Evolutionary conservation across 1,140 invertebrate species (phyloP).

Genomic region (Drosophila hydei): DNA sequence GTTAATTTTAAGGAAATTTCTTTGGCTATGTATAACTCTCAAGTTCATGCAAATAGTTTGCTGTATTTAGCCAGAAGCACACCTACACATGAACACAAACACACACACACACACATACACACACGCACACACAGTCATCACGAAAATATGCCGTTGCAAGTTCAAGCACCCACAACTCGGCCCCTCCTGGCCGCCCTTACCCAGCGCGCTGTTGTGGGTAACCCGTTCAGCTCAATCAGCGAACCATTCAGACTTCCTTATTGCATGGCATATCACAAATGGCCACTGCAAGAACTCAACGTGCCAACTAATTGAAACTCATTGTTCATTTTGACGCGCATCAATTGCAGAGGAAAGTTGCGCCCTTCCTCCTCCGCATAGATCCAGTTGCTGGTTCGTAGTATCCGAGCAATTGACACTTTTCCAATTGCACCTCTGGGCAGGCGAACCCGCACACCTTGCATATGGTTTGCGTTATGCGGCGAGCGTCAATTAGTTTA

Average conservation of each 20-base stretch:
- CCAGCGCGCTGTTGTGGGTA: not conserved
- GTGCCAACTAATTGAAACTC: slow-evolving; percentile 74
- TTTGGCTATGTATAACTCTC: slow-evolving; percentile 10
- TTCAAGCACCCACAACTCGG: slow-evolving; percentile 36
- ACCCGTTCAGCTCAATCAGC: slow-evolving; percentile 66
- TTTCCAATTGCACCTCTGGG: slow-evolving; percentile 73
- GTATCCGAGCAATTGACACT: slow-evolving; percentile 71
- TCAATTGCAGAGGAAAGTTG: slow-evolving; percentile 47
- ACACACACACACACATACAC: not conserved
- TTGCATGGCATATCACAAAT: slow-evolving; percentile 43
- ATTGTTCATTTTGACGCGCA: slow-evolving; percentile 80
- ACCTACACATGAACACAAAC: not conserved
- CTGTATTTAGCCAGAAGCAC: slow-evolving; percentile 13
- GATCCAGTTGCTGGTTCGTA: slow-evolving; percentile 17
- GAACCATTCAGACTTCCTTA: slow-evolving; percentile 71
- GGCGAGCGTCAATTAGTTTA: slow-evolving; percentile 78
- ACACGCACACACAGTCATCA: not conserved
- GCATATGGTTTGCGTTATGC: slow-evolving; percentile 38
- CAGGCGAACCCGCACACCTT: slow-evolving; percentile 46
- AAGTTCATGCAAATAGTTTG: slow-evolving; percentile 20
- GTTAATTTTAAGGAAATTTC: slow-evolving; percentile 25
- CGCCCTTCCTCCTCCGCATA: not conserved
- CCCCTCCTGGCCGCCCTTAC: not conserved
- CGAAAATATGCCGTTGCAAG: slow-evolving; percentile 25
- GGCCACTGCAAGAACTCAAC: slow-evolving; percentile 53